phyloP scores from a whole-genome alignment of 2,797 vertebrate species.

The Rhabdomys pumilio region DNA sequence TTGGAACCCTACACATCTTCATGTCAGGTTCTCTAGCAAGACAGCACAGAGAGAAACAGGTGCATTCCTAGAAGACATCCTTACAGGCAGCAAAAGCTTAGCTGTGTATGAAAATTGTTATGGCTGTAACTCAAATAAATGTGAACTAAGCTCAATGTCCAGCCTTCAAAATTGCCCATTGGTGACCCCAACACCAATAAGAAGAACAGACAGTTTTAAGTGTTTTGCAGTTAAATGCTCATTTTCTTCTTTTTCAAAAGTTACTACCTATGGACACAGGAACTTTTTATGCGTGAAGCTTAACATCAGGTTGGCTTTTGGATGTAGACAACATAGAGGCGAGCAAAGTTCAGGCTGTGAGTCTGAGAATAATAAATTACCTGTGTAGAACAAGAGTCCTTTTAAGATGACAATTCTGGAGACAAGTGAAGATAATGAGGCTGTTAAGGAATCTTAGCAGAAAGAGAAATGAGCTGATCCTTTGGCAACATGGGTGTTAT shows the following conservation, averaged over 20 bases:
- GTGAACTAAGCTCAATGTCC: not conserved
- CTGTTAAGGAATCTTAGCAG: not conserved
- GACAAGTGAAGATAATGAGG: not conserved
- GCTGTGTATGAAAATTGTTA: not conserved
- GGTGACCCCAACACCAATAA: not conserved
- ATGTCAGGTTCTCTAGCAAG: constrained; percentile 13
- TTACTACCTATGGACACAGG: not conserved
- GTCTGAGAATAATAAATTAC: not conserved
- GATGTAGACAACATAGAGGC: not conserved
- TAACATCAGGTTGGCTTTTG: not conserved
- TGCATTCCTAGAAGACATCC: not conserved
- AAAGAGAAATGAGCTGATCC: constrained; percentile 1
- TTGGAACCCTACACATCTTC: not conserved
- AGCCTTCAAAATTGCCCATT: constrained; percentile 27
- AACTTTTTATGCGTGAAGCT: not conserved
- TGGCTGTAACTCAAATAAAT: constrained; percentile 33
- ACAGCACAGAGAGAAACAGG: not conserved
- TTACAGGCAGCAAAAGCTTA: not conserved
- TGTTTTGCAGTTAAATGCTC: not conserved
- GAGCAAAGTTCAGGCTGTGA: not conserved
- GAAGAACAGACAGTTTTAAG: not conserved
- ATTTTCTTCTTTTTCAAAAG: not conserved
- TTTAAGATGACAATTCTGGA: not conserved
- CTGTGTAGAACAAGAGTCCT: not conserved
- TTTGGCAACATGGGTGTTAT: constrained; percentile 4